These are phyloP conservation scores for Helicolenus hilgendorfi DNA, from an alignment of 2,797 vertebrate species.

Conservation along the genomic window DNA sequence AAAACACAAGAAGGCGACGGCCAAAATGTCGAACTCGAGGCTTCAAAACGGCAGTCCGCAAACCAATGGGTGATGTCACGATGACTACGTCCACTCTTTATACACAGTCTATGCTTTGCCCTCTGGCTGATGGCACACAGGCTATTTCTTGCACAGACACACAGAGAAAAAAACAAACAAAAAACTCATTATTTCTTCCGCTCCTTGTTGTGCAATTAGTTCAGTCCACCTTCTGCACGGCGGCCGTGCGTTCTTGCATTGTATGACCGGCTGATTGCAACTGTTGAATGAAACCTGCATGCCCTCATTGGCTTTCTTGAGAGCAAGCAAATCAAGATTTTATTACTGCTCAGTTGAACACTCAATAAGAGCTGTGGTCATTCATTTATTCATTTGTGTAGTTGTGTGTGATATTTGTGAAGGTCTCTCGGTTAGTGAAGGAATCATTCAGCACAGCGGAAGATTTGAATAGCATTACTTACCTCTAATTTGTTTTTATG, in stretches of 20 bases:
- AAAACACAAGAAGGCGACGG: no score
- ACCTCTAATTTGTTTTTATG: conserved; percentile 19
- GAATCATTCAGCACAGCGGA: not conserved
- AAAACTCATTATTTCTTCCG: conserved; percentile 17
- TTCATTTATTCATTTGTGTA: conserved; percentile 50
- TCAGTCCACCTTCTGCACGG: not conserved
- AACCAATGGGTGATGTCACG: not conserved
- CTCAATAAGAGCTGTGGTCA: conserved; percentile 51
- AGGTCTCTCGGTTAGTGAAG: conserved; percentile 27
- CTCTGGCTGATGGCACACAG: not conserved
- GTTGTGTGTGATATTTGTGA: conserved; percentile 38
- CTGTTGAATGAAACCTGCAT: conserved; percentile 48
- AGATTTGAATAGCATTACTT: conserved; percentile 18
- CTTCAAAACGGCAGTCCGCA: not conserved
- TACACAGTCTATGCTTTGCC: no score
- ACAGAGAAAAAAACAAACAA: conserved; percentile 5
- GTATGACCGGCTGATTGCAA: conserved; percentile 42
- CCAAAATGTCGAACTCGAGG: not conserved
- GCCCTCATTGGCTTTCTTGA: conserved; percentile 10
- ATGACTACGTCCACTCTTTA: no score
- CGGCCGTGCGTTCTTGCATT: not conserved
- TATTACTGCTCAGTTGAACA: conserved; percentile 62
- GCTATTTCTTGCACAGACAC: conserved; percentile 2
- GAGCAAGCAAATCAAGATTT: conserved; percentile 48
- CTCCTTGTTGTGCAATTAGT: conserved; percentile 40